Evolutionary conservation across 2,797 vertebrate species (phyloP), one percentile per base, ranked within the genome.

Genomic region (Aulostomus chinensis): DNA sequence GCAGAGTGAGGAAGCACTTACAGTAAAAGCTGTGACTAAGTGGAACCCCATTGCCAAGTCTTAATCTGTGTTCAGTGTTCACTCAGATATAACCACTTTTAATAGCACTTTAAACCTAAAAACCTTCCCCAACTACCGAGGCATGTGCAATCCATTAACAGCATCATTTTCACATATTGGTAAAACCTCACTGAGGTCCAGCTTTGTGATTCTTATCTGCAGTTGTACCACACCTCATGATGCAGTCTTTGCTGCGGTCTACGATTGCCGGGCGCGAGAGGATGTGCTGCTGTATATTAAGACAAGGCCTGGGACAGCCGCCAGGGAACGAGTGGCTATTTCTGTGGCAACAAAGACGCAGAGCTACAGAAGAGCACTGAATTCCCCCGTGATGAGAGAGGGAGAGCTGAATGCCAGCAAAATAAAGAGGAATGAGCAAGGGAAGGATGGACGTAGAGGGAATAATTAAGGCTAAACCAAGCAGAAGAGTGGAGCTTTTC

Each of bases 281-380:
- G 66, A 73, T 50, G 73, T 53, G 56, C 58, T 41, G 49, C 37
- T 45, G 62, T 65, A 50, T 57, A 54, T 58, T 34, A 68, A 53
- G 36, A 70, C n/a, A 22, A 46, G 60, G 38, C 61, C 52, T 46
- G 51, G 36, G 76, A 65, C 18, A 49, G 56, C 58, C 67, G 13
- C 72, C 56, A 58, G 81, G 72, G 80, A 86, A 31, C 12, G n/a
- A 56, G 54, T 28, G 74, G 73, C 80, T 81, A 82, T 86, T 89
- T 88, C 67, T 72, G 83, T 74, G 58, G 74, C 58, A 73, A 69
- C 63, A 72, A 68, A 76, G 61, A 73, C 42, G 14, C 40, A 53
- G 64, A 58, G 64, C 61, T 72, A 60, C 33, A 79, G 59, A 63
- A n/a, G 61, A 69, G 52, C 43, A 53, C 67, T 22, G 49, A 60